Evolutionary conservation across 2,113 vertebrate genomes (phyloP).

Genomic region (Chionis minor): DNA sequence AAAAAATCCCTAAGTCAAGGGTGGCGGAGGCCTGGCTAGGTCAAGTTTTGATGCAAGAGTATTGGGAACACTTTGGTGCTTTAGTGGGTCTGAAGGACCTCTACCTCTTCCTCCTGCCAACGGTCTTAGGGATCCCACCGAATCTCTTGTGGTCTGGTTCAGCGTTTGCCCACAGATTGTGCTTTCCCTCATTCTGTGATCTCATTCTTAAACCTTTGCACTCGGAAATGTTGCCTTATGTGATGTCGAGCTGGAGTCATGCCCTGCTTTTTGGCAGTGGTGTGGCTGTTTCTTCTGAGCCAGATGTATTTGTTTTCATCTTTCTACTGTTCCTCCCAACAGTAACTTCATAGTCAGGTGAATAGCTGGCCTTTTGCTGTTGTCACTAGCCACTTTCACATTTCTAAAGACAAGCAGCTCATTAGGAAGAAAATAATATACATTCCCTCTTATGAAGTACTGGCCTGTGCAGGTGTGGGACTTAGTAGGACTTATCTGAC

Average conservation of each 20-base stretch:
- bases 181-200: neutral
- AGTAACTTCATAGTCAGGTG: neutral
- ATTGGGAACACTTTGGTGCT: neutral
- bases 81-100: neutral
- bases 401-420: neutral
- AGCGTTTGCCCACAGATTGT: neutral
- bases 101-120: neutral
- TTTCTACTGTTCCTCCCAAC: neutral
- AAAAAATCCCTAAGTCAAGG: neutral
- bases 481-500: neutral
- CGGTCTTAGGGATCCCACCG: accelerated
- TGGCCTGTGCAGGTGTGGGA: neutral
- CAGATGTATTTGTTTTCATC: neutral
- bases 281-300: neutral
- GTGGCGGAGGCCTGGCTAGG: neutral
- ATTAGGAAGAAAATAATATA: neutral
- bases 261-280: neutral
- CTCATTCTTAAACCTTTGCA: neutral
- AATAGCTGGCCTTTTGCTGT: neutral
- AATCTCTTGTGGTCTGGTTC: neutral
- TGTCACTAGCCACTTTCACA: neutral
- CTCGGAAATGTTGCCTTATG: neutral
- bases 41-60: neutral
- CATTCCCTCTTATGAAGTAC: neutral
- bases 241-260: neutral